Base-by-base conservation (phyloP, 2,113 vertebrate genomes). In the Albula goreensis region DNA sequence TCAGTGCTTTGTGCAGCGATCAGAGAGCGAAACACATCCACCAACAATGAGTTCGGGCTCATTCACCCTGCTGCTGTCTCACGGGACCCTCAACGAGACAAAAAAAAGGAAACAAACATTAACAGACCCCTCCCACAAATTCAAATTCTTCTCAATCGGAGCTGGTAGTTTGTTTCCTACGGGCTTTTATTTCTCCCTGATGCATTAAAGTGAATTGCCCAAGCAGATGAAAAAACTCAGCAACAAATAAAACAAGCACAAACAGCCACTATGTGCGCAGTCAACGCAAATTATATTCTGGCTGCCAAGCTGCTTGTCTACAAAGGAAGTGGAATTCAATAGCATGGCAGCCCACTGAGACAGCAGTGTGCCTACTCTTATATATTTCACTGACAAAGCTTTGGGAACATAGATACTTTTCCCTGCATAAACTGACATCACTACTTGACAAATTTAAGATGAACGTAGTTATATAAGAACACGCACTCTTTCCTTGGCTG, bases 321-420 rank as follows among this genome's bases (percentile, higher is more conserved):
- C 70, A 74, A 74, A 74, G 70, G n/a, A 10, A 74, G 70, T 31
- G 70, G 70, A 74, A 74, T 74, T 31, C 70, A 74, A 74, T 74
- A 5, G 70, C n/a, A 31, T 22, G n/a, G 2, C 22, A n/a, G 22
- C 70, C 70, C 22, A 22, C 31, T 22, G n/a, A 70, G 63, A 74
- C 31, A 25, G 70, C 22, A 74, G n/a, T 5, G 25, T 74, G 70
- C 31, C 70, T 22, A n/a, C 6, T 74, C 70, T 22, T 74, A 31
- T 74, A 10, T 74, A 31, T 22, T 31, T 74, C 70, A 31, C 70
- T 74, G 78, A 79, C 78, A 49, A 17, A 11, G 48, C 78, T 3
- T 41, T 57, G 50, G n/a, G 66, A 84, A 50, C 3, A 31, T 19
- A 25, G 13, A 11, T 10, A 13, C 49, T 78, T 51, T 50, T 11